Conservation (phyloP, 2,888 invertebrate species). For the Polylopha cassiicola region DNA sequence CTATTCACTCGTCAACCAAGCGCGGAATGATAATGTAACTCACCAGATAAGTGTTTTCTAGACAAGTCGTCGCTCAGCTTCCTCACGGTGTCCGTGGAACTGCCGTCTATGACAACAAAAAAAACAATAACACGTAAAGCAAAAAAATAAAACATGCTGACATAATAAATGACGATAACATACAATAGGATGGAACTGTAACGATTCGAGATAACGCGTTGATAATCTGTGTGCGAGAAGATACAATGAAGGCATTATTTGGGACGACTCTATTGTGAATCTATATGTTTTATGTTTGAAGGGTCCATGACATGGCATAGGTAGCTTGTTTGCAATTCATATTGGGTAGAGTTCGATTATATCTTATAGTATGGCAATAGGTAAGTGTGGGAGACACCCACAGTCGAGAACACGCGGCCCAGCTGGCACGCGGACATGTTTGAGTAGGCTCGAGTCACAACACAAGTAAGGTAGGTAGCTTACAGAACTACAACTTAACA, state of each 20-base stretch:
- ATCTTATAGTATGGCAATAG: slow-evolving; percentile 28
- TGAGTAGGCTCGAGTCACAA: slow-evolving; percentile 41
- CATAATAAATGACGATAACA: slow-evolving; percentile 37
- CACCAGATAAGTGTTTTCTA: slow-evolving; percentile 75
- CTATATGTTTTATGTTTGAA: slow-evolving; percentile 19
- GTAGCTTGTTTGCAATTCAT: slow-evolving; percentile 39
- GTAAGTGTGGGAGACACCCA: slow-evolving; percentile 42
- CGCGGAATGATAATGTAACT: slow-evolving; percentile 34
- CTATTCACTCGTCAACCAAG: slow-evolving; percentile 16
- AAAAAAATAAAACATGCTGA: slow-evolving; percentile 61
- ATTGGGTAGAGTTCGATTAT: slow-evolving; percentile 46
- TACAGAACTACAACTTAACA: slow-evolving; percentile 38
- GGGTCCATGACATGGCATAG: slow-evolving; percentile 29
- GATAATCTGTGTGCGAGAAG: slow-evolving; percentile 2
- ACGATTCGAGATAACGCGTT: slow-evolving; percentile 4
- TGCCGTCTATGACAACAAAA: slow-evolving; percentile 75
- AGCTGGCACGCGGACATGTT: slow-evolving; percentile 41
- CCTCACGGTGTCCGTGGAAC: slow-evolving; percentile 66
- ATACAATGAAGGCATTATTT: slow-evolving; percentile 25
- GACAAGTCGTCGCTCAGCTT: slow-evolving; percentile 73
- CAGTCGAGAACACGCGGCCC: slow-evolving; percentile 36
- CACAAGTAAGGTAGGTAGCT: slow-evolving; percentile 42
- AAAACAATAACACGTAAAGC: slow-evolving; percentile 71
- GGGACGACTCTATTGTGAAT: slow-evolving; percentile 4
- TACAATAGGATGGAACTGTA: slow-evolving; percentile 14